These are phyloP conservation scores for Spongia lamella DNA, from an alignment of 37 sponge, comb jelly and placozoan genomes.

Conservation along the genomic window DNA sequence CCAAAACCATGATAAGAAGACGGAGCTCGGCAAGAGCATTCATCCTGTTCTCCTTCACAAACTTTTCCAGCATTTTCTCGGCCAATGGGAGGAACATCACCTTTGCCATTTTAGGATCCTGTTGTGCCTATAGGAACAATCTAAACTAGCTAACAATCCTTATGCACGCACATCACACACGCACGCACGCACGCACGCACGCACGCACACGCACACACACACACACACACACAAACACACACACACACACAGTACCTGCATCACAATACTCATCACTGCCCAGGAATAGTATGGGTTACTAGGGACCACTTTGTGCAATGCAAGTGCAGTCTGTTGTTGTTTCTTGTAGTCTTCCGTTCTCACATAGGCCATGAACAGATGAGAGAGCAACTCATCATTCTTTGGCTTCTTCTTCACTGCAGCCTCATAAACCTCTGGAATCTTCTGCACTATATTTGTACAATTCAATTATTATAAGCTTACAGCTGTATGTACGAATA, in stretches of 20 bases:
- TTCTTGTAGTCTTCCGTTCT: slow-evolving; percentile 81
- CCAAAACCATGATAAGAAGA: slow-evolving; percentile 67
- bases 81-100: slow-evolving; percentile 80
- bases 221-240: background rate
- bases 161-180: too few relatives aligned
- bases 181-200: background rate
- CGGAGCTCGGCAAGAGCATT: slow-evolving; percentile 80
- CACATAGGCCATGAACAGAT: slow-evolving; percentile 97
- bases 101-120: slow-evolving; percentile 31
- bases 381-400: slow-evolving; percentile 87
- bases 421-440: slow-evolving; percentile 76
- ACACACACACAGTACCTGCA: slow-evolving; percentile 70
- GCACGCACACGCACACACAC: background rate
- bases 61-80: slow-evolving; percentile 81
- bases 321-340: slow-evolving; percentile 87
- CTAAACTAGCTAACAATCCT: too few relatives aligned
- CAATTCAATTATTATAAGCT: too few relatives aligned
- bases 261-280: slow-evolving; percentile 93
- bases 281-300: slow-evolving; percentile 93
- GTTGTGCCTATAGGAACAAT: too few relatives aligned
- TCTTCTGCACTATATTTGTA: slow-evolving; percentile 52
- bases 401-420: slow-evolving; percentile 77
- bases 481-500: too few relatives aligned
- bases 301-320: slow-evolving; percentile 72
- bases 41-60: slow-evolving; percentile 56